Conservation (phyloP, 2,888 invertebrate species). For the Mystacides longicornis region DNA sequence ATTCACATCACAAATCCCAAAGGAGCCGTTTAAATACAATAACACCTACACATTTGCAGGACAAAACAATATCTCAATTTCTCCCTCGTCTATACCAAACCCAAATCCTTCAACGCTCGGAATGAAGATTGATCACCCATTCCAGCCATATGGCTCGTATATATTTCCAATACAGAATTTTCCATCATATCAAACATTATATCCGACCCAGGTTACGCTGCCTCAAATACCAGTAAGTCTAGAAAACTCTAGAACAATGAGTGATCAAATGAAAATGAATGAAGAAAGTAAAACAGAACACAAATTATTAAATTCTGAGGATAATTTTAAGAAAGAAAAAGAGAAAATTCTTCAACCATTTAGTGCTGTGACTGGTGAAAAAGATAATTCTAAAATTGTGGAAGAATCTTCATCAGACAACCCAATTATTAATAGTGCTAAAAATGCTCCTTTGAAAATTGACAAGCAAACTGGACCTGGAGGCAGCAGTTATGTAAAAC, state of each 20-base stretch:
- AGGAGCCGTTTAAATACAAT: neutral
- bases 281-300: neutral
- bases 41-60: constrained; percentile 6
- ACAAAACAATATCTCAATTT: constrained; percentile 32
- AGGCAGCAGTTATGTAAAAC: neutral
- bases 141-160: constrained; percentile 38
- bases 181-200: constrained; percentile 44
- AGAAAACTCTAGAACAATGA: neutral
- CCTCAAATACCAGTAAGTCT: neutral
- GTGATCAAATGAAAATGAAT: neutral
- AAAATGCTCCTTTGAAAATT: neutral
- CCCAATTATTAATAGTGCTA: neutral
- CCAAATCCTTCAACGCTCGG: constrained; percentile 41
- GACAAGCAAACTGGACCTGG: constrained; percentile 4
- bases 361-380: neutral
- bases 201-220: constrained; percentile 27
- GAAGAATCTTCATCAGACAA: neutral
- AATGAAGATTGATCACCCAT: constrained; percentile 32
- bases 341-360: neutral
- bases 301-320: neutral
- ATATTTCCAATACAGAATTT: constrained; percentile 44
- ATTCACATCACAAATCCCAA: constrained; percentile 3
- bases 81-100: constrained; percentile 46
- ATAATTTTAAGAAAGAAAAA: neutral
- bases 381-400: neutral